Percentiles rank a stretch among this genome's conserved stretches.
phyloP scores from a whole-genome alignment of 2,797 vertebrate species.

The Anguilla obscura region DNA sequence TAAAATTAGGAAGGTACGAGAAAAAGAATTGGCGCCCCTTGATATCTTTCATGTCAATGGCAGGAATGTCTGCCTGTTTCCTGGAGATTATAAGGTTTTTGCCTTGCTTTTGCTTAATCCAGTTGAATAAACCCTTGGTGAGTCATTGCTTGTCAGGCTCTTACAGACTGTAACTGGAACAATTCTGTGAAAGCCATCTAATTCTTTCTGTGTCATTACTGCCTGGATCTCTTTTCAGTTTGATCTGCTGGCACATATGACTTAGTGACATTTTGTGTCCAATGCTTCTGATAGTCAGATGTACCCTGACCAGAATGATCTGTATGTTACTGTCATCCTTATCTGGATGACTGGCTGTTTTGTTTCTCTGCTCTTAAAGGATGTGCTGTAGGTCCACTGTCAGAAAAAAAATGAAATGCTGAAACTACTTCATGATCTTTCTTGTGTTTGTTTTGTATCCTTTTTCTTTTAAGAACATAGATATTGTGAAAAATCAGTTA shows the following conservation, averaged over 20 bases:
- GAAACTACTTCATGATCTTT: background rate
- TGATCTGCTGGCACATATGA: background rate
- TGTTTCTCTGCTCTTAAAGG: background rate
- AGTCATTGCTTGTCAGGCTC: slow-evolving; percentile 34
- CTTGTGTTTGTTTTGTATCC: background rate
- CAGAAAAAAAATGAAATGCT: background rate
- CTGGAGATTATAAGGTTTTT: slow-evolving; percentile 39
- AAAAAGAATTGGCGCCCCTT: background rate
- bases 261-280: background rate
- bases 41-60: slow-evolving; percentile 14
- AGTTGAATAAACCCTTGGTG: slow-evolving; percentile 32
- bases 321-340: background rate
- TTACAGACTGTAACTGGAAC: slow-evolving; percentile 40
- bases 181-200: slow-evolving; percentile 44
- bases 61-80: slow-evolving; percentile 45
- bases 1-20: background rate
- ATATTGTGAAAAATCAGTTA: background rate
- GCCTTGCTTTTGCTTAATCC: slow-evolving; percentile 44
- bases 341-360: background rate
- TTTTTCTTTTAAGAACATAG: background rate
- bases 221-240: background rate
- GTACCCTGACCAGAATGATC: background rate
- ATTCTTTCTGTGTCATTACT: slow-evolving; percentile 28
- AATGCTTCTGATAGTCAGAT: background rate
- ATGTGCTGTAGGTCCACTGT: background rate